phyloP scores from a whole-genome alignment of 2,113 vertebrate species.

The Sylvilagus bachmani region DNA sequence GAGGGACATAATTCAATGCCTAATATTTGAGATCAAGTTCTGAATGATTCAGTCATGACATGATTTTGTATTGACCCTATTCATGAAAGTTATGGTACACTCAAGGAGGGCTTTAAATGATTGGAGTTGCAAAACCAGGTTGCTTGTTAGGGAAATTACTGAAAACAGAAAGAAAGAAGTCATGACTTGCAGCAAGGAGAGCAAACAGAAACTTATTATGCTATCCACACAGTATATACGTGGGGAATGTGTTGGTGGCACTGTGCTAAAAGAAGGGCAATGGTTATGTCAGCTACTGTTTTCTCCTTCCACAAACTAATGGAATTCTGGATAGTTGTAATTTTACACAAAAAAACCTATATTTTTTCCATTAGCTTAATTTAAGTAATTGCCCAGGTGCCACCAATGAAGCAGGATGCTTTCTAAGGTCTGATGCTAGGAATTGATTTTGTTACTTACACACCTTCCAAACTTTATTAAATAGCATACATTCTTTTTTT shows the following conservation, averaged over 20 bases:
- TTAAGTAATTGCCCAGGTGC: neutral
- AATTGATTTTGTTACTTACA: neutral
- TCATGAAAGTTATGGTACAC: neutral
- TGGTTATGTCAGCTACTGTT: neutral
- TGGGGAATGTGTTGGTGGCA: rapidly evolving
- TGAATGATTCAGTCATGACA: neutral
- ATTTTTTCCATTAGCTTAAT: neutral
- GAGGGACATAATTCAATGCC: neutral
- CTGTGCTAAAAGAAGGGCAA: neutral
- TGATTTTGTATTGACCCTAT: neutral
- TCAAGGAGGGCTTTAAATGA: neutral
- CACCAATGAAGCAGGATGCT: neutral
- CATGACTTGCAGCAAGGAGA: neutral
- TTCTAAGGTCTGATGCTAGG: neutral
- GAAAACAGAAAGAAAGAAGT: neutral
- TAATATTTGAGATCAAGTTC: no score
- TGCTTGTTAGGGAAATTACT: neutral
- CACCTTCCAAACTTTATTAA: neutral
- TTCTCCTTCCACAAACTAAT: neutral
- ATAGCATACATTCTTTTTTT: neutral
- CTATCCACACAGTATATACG: neutral
- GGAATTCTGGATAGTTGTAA: neutral
- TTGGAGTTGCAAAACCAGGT: neutral
- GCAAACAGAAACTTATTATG: neutral
- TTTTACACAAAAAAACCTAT: neutral